These are phyloP conservation scores for Microctenopoma lineatum DNA, from an alignment of 2,797 vertebrate genomes.

Conservation along the genomic window DNA sequence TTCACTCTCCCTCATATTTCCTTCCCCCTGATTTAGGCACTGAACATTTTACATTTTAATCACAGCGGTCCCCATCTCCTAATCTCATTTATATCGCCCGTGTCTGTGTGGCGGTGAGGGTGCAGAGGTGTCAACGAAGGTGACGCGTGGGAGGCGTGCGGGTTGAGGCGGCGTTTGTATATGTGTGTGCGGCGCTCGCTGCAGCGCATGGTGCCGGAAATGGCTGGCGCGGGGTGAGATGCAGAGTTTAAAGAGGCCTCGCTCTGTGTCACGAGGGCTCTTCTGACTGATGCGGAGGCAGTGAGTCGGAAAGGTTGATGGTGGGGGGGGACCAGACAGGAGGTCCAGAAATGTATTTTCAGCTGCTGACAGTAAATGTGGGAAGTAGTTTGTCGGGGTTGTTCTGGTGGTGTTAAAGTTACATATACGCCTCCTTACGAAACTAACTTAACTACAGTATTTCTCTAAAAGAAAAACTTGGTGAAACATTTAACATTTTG, in stretches of 20 bases:
- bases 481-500: not conserved
- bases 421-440: not conserved
- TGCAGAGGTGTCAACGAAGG: slow-evolving; percentile 44
- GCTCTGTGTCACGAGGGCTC: slow-evolving; percentile 29
- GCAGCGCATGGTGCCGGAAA: slow-evolving; percentile 30
- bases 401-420: slow-evolving; percentile 7
- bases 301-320: not conserved
- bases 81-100: slow-evolving; percentile 38
- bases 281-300: not conserved
- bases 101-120: slow-evolving; percentile 17
- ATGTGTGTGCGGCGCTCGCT: slow-evolving; percentile 10
- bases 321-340: slow-evolving; percentile 9
- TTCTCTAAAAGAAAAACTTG: not conserved
- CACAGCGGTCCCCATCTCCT: slow-evolving; percentile 45
- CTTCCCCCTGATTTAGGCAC: slow-evolving; percentile 46
- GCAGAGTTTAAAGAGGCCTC: slow-evolving; percentile 61
- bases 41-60: slow-evolving; percentile 63
- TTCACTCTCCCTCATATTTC: slow-evolving; percentile 42
- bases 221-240: slow-evolving; percentile 32
- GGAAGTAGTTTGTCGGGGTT: slow-evolving; percentile 10
- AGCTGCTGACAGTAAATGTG: slow-evolving; percentile 8
- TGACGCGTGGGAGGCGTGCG: slow-evolving; percentile 47
- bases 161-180: slow-evolving; percentile 10
- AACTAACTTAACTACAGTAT: not conserved
- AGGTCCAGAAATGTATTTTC: slow-evolving; percentile 30